Base-by-base conservation (phyloP, 2,113 vertebrate genomes). In the Pelusios castaneus region DNA sequence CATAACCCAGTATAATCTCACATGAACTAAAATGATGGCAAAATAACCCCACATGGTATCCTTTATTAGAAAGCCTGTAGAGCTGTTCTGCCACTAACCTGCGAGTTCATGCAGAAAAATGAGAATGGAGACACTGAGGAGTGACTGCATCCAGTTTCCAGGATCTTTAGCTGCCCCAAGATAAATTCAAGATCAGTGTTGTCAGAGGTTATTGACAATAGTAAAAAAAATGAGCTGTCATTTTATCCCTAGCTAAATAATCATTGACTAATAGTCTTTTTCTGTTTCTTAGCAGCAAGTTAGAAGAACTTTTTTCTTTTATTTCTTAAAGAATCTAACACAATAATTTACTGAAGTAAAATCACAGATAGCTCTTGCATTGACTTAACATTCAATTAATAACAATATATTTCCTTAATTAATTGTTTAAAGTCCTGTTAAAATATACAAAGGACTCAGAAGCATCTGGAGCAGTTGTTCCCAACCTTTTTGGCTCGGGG, bases 51-150 rank as follows among this genome's bases (percentile, higher is more conserved):
- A 2, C 0, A 1, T 82, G n/a, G 82, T 31, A 67, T 17, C n/a
- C n/a, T 38, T 4, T 9, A 70, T 70, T 70, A 21, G 19, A 86
- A 2, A 77, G 0, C 0, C 27, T 5, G 5, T 76, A 55, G 13
- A 52, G 87, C 21, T 84, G 88, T 55, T 41, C 70, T 55, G 27
- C 45, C 3, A 1, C 91, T 82, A 10, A 19, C 54, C 14, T 60
- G 49, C 38, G 27, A 73, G 31, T 93, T 87, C 63, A 78, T 17
- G 16, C 13, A n/a, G 13, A 91, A 55, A 22, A 5, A 43, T 89
- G 16, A 70, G 78, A 73, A 55, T 43, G 77, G 84, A 63, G 84
- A 78, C 12, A 38, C 10, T 43, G 38, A 73, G 25, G 55, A 54
- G 12, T 60, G 70, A 63, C 16, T n/a, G 14, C 13, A 63, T 63